Conservation (phyloP, 2,113 vertebrate species). For the Phalacrocorax pelagicus region DNA sequence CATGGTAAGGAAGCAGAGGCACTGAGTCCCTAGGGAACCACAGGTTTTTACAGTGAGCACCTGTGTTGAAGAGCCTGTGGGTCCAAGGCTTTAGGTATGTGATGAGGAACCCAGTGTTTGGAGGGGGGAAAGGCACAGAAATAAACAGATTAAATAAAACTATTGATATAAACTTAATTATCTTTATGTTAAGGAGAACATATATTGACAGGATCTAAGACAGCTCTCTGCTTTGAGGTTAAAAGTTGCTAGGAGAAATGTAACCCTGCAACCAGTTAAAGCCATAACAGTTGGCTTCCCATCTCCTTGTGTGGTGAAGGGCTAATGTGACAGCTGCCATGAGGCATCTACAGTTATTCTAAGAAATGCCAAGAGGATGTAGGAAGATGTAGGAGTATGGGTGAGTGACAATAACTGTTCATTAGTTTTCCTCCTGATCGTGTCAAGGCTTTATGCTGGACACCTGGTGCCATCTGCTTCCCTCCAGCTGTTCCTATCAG, state of each 20-base stretch:
- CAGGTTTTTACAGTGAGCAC: neutral
- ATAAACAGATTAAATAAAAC: neutral
- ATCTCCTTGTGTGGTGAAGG: neutral
- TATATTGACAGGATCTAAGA: neutral
- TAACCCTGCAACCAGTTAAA: constrained; percentile 26
- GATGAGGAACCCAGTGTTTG: neutral
- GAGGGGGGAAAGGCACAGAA: neutral
- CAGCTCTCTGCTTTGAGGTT: constrained; percentile 17
- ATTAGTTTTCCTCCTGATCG: neutral
- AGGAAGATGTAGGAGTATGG: neutral
- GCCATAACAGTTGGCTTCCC: neutral
- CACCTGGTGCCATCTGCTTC: neutral
- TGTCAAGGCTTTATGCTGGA: neutral
- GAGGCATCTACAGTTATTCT: constrained; percentile 15
- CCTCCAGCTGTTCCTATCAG: neutral
- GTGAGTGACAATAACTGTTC: constrained; percentile 1
- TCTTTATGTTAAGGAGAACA: neutral
- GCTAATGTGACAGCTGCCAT: constrained; percentile 49
- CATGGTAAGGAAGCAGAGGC: neutral
- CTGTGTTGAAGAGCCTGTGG: neutral
- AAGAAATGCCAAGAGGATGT: neutral
- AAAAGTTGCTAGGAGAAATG: constrained; percentile 39
- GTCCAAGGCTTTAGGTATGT: neutral
- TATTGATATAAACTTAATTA: neutral
- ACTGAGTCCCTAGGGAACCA: neutral